phyloP scores from a whole-genome alignment of 2,113 vertebrate species.

The Edolisoma coerulescens region DNA sequence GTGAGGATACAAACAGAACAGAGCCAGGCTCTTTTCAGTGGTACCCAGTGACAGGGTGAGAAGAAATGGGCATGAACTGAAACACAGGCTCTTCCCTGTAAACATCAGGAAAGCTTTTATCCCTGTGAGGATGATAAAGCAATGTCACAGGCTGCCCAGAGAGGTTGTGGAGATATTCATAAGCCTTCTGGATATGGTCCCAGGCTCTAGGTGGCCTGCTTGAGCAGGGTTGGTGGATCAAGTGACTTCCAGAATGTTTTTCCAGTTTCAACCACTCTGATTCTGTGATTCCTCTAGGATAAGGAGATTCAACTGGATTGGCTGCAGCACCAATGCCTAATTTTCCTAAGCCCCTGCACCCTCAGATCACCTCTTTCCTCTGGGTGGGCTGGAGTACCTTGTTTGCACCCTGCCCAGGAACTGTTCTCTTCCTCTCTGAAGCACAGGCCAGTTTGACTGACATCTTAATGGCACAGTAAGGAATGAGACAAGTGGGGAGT shows the following conservation, averaged over 20 bases:
- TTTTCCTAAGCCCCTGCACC: background rate
- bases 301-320: rapidly evolving
- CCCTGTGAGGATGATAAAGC: background rate
- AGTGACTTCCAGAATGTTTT: background rate
- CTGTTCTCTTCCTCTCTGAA: background rate
- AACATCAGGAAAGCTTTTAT: background rate
- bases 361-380: background rate
- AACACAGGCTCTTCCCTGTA: background rate
- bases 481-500: background rate
- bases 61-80: background rate
- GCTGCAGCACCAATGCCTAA: background rate
- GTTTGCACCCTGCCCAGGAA: background rate
- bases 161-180: background rate
- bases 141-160: background rate
- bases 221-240: background rate
- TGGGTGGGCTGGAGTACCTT: background rate
- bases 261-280: background rate
- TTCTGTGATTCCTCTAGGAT: background rate
- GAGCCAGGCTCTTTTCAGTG: background rate
- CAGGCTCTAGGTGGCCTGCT: background rate
- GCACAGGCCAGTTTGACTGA: background rate
- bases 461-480: background rate
- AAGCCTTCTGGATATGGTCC: background rate
- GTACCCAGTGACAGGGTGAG: background rate
- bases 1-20: background rate